Base-by-base conservation (phyloP, 2,888 invertebrate genomes). In the Alcis repandata region DNA sequence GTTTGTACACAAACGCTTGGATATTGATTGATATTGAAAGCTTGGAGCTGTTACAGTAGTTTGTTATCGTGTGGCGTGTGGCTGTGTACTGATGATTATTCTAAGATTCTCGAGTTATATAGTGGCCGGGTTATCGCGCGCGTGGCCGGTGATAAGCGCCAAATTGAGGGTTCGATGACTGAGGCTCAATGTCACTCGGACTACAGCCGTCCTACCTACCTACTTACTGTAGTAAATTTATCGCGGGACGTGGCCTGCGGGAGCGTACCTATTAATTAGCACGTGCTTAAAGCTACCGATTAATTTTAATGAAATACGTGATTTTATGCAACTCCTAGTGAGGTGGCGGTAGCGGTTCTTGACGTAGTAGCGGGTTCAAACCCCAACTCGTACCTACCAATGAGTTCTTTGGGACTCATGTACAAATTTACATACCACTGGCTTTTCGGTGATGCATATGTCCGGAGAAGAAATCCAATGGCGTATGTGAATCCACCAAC, bases 81-180 rank as follows among this genome's bases (percentile, higher is more conserved):
- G 73, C 71, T 74, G 82, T 83, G 77, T 78, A 92, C 90, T 92
- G 89, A 77, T 77, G 84, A 79, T 84, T 69, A 69, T 43, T 71
- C 73, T 70, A 64, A 79, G 83, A 79, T 73, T 74, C 77, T 75
- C 79, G 72, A 84, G 88, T 86, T 92, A 90, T 91, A 91, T 81
- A 77, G 71, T 1, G 74, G 70, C 66, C 70, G 74, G 90, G 90
- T 89, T 91, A 92, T 92, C 92, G 78, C 45, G 89, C 91, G 90
- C 90, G 92, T 90, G 91, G 81, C 68, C 67, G 33, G 71, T 76
- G 91, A 91, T 91, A 90, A 89, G 52, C 84, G 72, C 87, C 89
- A 54, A 91, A 91, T 83, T 78, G 79, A 74, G 85, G 81, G 92
- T 91, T 92, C 92, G 91, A 90, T 92, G 92, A 92, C 91, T 90